Conservation (phyloP, 2,888 invertebrate species). For the Pterobdella sp. region DNA sequence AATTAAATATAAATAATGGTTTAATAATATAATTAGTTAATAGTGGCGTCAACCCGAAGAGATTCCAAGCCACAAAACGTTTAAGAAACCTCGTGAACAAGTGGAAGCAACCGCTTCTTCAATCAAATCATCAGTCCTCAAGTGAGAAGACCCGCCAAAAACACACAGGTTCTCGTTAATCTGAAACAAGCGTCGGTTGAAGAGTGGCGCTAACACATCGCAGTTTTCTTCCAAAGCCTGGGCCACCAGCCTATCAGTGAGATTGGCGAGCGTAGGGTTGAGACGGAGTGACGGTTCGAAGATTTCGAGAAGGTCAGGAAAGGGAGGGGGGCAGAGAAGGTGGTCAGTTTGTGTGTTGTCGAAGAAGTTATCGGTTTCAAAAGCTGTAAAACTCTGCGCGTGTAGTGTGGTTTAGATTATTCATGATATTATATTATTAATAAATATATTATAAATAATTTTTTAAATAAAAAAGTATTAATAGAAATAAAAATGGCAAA, state of each 20-base stretch:
- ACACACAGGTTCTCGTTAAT: slow-evolving; percentile 7
- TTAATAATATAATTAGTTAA: background rate
- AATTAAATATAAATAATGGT: background rate
- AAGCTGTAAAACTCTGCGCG: too few relatives aligned
- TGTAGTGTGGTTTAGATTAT: too few relatives aligned
- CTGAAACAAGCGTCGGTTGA: slow-evolving; percentile 6
- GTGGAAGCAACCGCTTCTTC: slow-evolving; percentile 10
- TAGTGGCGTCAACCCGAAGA: background rate
- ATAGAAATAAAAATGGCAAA: too few relatives aligned
- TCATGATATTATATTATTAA: too few relatives aligned
- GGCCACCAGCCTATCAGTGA: background rate
- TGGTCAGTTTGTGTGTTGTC: background rate
- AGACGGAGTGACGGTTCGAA: slow-evolving; percentile 15
- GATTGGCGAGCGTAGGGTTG: slow-evolving; percentile 14
- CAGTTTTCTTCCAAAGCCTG: slow-evolving; percentile 6
- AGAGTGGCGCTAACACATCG: background rate
- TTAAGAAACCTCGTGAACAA: too few relatives aligned
- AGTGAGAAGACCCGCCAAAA: background rate
- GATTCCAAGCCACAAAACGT: too few relatives aligned
- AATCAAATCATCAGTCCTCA: slow-evolving; percentile 5
- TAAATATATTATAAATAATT: too few relatives aligned
- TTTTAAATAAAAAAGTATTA: too few relatives aligned
- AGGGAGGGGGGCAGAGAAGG: slow-evolving; percentile 10
- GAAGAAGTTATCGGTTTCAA: background rate
- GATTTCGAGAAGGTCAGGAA: slow-evolving; percentile 19